Percentiles rank a stretch among this genome's conserved stretches.
Conservation (phyloP, 1,140 invertebrate species). For the Drosophila bipectinata region DNA sequence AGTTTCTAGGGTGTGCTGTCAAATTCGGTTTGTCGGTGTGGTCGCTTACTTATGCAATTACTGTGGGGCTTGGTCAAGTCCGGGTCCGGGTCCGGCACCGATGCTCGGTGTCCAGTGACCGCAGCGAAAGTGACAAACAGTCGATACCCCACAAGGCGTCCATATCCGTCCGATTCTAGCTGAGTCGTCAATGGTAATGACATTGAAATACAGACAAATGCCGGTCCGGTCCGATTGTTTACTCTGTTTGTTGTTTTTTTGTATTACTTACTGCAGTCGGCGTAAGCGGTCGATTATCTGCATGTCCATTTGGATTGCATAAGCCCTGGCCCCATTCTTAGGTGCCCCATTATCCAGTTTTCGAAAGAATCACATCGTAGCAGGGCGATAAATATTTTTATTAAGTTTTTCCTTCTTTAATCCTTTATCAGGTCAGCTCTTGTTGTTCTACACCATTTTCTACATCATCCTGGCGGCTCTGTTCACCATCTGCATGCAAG, state of each 20-base stretch:
- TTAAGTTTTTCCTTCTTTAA: background rate
- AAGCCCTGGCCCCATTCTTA: slow-evolving; percentile 17
- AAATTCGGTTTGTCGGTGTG: slow-evolving; percentile 58
- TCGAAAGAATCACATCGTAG: slow-evolving; percentile 23
- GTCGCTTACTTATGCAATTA: slow-evolving; percentile 66
- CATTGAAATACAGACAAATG: slow-evolving; percentile 64
- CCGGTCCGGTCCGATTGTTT: slow-evolving; percentile 16
- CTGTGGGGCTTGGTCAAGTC: slow-evolving; percentile 21
- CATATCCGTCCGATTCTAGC: slow-evolving; percentile 53
- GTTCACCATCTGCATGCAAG: slow-evolving; percentile 93
- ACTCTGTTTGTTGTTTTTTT: slow-evolving; percentile 49
- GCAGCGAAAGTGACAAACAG: slow-evolving; percentile 37
- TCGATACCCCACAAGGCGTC: slow-evolving; percentile 8
- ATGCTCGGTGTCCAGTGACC: background rate
- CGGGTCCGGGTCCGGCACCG: slow-evolving; percentile 3
- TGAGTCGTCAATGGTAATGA: slow-evolving; percentile 69
- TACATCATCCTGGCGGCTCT: slow-evolving; percentile 91
- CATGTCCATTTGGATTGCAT: slow-evolving; percentile 37
- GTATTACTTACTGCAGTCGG: slow-evolving; percentile 42
- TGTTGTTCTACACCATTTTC: slow-evolving; percentile 94
- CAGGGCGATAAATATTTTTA: background rate
- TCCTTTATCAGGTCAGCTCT: slow-evolving; percentile 87
- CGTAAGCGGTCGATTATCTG: slow-evolving; percentile 50
- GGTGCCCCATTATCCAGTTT: slow-evolving; percentile 9
- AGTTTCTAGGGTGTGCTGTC: slow-evolving; percentile 34